Evolutionary conservation across 2,113 vertebrate species (phyloP).

Genomic region (Acrocephalus arundinaceus): DNA sequence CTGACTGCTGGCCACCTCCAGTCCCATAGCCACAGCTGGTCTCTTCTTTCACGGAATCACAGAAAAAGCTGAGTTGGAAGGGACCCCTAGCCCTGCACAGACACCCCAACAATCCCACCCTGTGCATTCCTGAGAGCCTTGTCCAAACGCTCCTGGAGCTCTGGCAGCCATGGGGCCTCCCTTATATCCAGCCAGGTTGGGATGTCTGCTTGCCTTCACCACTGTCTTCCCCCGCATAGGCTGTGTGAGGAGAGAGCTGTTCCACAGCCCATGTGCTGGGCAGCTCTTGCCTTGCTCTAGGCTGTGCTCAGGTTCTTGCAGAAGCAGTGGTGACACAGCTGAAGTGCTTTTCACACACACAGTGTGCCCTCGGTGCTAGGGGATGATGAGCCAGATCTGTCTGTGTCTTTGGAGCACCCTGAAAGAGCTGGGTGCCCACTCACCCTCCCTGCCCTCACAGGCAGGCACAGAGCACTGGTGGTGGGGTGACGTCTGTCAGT

Average conservation of each 20-base stretch:
- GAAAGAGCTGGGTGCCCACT: not conserved
- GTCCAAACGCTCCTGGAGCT: not conserved
- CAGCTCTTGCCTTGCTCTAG: not conserved
- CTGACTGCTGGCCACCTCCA: not conserved
- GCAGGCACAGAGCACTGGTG: not conserved
- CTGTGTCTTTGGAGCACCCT: not conserved
- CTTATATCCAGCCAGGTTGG: not conserved
- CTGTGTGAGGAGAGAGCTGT: not conserved
- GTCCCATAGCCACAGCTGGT: not conserved
- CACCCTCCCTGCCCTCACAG: fast-evolving
- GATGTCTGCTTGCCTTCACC: not conserved
- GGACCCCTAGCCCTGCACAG: not conserved
- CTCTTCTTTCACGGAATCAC: not conserved
- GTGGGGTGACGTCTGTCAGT: not conserved
- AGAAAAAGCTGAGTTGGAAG: not conserved
- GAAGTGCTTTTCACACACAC: not conserved
- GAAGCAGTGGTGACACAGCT: not conserved
- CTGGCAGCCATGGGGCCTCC: not conserved
- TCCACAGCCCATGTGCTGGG: fast-evolving
- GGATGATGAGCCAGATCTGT: not conserved
- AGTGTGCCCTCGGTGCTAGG: not conserved
- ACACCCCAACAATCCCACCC: not conserved
- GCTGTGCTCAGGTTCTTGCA: not conserved
- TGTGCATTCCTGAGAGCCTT: not conserved
- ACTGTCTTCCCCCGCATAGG: not conserved